Percentiles rank a stretch among this genome's conserved stretches.
Conservation (phyloP, 2,888 invertebrate genomes). For the Troilus luridus region DNA sequence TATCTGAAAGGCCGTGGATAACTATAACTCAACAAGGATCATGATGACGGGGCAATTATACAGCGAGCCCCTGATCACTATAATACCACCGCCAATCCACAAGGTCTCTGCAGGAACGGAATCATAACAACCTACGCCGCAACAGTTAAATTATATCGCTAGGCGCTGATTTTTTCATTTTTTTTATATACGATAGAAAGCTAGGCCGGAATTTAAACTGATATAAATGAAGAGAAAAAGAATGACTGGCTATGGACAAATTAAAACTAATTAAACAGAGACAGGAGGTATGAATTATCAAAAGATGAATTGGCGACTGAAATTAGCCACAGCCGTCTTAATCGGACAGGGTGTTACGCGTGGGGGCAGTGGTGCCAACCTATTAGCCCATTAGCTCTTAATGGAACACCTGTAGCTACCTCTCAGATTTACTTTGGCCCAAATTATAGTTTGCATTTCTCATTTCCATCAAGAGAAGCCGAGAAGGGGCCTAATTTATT, state of each 20-base stretch:
- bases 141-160: background rate
- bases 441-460: conserved; percentile 42
- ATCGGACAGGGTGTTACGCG: conserved; percentile 31
- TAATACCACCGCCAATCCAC: background rate
- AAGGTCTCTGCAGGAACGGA: background rate
- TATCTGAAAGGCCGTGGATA: background rate
- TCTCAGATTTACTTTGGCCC: background rate
- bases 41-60: conserved; percentile 18
- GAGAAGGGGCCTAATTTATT: background rate
- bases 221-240: background rate
- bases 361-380: conserved; percentile 24
- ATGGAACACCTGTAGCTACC: conserved; percentile 43
- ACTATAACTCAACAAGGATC: background rate
- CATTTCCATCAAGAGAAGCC: background rate
- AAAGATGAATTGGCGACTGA: conserved; percentile 15
- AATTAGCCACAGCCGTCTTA: conserved; percentile 12
- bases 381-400: conserved; percentile 35
- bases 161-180: background rate
- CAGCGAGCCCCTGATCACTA: background rate
- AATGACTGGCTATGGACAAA: background rate
- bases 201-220: background rate
- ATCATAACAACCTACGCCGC: background rate
- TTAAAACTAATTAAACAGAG: conserved; percentile 21
- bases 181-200: background rate
- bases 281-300: conserved; percentile 23